A percentile compares a stretch with the other conserved stretches of the same genome.
These are phyloP conservation scores for Caenorhabditis tropicalis DNA, from an alignment of 1,140 invertebrate genomes.

Conservation along the genomic window DNA sequence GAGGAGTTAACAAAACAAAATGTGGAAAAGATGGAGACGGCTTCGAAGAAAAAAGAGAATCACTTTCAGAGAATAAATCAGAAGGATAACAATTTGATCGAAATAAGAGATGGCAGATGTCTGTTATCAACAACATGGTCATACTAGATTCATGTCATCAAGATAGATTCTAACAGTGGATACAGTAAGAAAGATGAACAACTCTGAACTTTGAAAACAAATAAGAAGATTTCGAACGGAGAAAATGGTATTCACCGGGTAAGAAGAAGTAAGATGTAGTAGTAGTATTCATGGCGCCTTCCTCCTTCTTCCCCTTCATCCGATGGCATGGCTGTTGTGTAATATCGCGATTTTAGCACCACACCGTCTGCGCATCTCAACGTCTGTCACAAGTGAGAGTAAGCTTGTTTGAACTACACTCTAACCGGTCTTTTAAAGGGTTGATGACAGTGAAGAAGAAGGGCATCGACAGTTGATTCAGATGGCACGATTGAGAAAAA, in stretches of 20 bases:
- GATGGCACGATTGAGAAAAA: slow-evolving; percentile 20
- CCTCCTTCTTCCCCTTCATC: neutral
- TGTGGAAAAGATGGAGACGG: neutral
- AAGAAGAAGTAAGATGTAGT: slow-evolving; percentile 24
- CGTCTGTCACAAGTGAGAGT: slow-evolving; percentile 35
- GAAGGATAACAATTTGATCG: neutral
- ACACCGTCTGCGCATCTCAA: slow-evolving; percentile 10
- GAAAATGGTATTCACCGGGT: neutral
- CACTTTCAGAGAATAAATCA: neutral
- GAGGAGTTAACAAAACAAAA: neutral
- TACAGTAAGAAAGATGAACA: too few species aligned
- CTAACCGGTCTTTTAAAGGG: slow-evolving; percentile 36
- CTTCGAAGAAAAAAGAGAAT: neutral
- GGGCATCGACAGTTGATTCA: slow-evolving; percentile 31
- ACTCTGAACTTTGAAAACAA: too few species aligned
- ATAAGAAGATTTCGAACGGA: too few species aligned
- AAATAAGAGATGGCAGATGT: neutral
- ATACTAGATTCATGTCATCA: neutral
- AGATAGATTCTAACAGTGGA: too few species aligned
- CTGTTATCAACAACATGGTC: neutral
- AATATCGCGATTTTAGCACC: slow-evolving; percentile 38
- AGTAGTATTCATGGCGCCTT: slow-evolving; percentile 28
- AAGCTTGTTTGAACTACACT: slow-evolving; percentile 42
- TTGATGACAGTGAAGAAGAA: slow-evolving; percentile 13
- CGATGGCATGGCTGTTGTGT: slow-evolving; percentile 39